Evolutionary conservation across 1,140 invertebrate species (phyloP).

Genomic region (Pseudomyrmex cubaensis): DNA sequence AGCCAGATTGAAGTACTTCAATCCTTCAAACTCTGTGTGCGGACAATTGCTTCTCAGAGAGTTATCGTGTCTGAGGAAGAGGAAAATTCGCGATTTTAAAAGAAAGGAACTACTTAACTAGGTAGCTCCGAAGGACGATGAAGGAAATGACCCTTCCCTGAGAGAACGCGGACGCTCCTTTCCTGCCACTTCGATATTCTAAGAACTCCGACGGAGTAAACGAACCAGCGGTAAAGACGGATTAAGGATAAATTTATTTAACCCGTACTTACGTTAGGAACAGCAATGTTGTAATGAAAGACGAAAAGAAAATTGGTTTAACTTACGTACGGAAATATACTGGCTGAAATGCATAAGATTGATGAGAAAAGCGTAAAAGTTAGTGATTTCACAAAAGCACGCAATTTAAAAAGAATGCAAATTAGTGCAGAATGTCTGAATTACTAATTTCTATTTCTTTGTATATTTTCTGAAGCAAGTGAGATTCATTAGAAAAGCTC

Average conservation of each 20-base stretch:
- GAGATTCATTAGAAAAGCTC: no score
- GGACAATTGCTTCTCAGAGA: slow-evolving; percentile 29
- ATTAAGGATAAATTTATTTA: slow-evolving; percentile 64
- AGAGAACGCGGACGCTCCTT: slow-evolving; percentile 20
- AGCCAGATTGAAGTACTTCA: slow-evolving; percentile 9
- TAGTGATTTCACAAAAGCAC: slow-evolving; percentile 3
- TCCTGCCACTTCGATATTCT: slow-evolving; percentile 24
- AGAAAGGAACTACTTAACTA: slow-evolving; percentile 62
- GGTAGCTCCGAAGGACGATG: slow-evolving; percentile 51
- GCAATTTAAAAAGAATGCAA: not conserved
- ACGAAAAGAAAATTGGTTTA: not conserved
- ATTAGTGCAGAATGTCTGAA: not conserved
- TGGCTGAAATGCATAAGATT: not conserved
- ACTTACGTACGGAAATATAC: not conserved
- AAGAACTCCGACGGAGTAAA: slow-evolving; percentile 27
- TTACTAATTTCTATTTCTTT: not conserved
- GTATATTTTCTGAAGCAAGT: not conserved
- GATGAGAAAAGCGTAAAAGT: not conserved
- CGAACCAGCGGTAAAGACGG: slow-evolving; percentile 29
- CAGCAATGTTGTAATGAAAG: slow-evolving; percentile 49
- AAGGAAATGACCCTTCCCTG: slow-evolving; percentile 43
- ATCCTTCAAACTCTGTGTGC: slow-evolving; percentile 62
- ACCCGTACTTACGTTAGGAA: slow-evolving; percentile 12
- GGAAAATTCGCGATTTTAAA: slow-evolving; percentile 65
- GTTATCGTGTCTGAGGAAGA: slow-evolving; percentile 34